phyloP scores from a whole-genome alignment of 1,140 invertebrate genomes.

The Pogonomyrmex barbatus region DNA sequence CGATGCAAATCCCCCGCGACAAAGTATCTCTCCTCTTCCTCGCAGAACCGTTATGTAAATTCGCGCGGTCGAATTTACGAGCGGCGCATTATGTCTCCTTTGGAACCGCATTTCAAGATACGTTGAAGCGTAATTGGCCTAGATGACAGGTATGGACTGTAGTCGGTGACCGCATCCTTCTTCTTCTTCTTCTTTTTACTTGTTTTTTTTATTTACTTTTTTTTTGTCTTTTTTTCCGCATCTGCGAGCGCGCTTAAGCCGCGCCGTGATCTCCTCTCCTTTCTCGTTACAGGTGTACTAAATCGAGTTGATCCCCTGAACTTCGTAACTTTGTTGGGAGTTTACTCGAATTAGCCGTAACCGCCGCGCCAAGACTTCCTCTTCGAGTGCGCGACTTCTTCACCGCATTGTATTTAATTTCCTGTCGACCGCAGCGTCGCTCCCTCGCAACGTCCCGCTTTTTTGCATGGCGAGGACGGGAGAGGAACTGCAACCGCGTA shows the following conservation, averaged over 20 bases:
- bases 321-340: constrained; percentile 73
- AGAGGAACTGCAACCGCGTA: background rate
- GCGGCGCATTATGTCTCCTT: background rate
- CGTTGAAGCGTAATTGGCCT: background rate
- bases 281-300: constrained; percentile 67
- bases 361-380: constrained; percentile 64
- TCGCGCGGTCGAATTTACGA: background rate
- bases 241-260: constrained; percentile 28
- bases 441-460: background rate
- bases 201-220: background rate
- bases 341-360: constrained; percentile 70
- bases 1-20: constrained; percentile 3
- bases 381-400: constrained; percentile 44
- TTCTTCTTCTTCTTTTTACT: background rate
- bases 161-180: background rate
- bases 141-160: background rate
- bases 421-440: constrained; percentile 49
- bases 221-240: background rate
- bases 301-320: constrained; percentile 75
- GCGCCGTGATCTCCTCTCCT: constrained; percentile 42
- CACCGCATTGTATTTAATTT: constrained; percentile 68
- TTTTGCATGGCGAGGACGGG: constrained; percentile 10
- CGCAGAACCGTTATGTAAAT: background rate
- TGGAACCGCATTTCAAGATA: background rate
- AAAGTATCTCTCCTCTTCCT: background rate